These are phyloP conservation scores for Amazona vittata DNA, from an alignment of 2,113 vertebrate genomes.

Conservation along the genomic window DNA sequence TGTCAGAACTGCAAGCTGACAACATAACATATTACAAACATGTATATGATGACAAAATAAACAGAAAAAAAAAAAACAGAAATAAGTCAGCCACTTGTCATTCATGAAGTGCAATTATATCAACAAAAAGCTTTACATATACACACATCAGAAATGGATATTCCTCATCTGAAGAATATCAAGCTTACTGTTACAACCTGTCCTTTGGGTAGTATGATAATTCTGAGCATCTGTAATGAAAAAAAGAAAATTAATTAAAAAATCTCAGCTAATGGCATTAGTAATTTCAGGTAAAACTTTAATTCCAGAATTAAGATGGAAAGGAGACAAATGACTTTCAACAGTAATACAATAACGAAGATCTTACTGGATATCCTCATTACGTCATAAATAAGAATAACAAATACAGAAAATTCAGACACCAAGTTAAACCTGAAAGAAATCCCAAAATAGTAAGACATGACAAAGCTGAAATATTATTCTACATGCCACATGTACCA, in stretches of 20 bases:
- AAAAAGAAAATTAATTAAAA: neutral
- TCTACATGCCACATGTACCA: neutral
- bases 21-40: conserved; percentile 10
- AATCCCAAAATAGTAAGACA: neutral
- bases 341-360: neutral
- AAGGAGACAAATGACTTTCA: neutral
- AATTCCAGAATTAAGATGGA: neutral
- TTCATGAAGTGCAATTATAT: neutral
- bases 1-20: conserved; percentile 78
- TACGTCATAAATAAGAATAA: neutral
- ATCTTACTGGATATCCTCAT: neutral
- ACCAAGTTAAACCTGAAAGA: neutral
- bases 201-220: neutral
- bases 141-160: neutral
- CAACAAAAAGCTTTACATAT: neutral
- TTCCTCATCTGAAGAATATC: neutral
- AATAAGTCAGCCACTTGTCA: neutral
- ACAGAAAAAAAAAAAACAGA: neutral
- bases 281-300: neutral
- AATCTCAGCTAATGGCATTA: neutral
- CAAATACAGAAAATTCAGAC: neutral
- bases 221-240: neutral
- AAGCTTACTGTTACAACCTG: neutral
- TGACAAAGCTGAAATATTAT: neutral
- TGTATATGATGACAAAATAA: neutral